Evolutionary conservation across 1,140 invertebrate species (phyloP), one percentile per base, ranked within the genome.

Genomic region (Rhagoletis pomonella): DNA sequence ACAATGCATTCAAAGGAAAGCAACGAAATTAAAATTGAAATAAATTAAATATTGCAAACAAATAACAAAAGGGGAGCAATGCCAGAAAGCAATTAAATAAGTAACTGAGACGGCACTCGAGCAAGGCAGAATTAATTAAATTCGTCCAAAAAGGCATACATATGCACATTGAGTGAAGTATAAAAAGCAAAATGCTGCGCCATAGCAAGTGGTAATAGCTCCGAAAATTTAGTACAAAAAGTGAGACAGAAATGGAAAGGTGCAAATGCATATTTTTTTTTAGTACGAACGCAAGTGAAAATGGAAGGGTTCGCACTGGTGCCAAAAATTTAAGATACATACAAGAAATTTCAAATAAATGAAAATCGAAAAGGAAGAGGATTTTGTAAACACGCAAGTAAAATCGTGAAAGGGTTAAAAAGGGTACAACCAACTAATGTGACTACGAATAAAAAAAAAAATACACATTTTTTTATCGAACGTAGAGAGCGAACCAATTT

Each of bases 51-150:
- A 5, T 17, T 42, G 42, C 10, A 73, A 73, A 39, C 10, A 44
- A 44, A 73, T n/a, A 50, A 47, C 12, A 47, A 73, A 73, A 14
- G 17, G 29, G 29, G 29, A 29, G 29, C 29, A 47, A 73, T 47
- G 69, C 10, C 10, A 50, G 47, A 73, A 44, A 44, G 64, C 64
- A 73, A 73, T 73, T 73, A 73, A 73, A 73, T 4, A 44, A 14
- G 44, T 5, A 44, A 73, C 69, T n/a, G 14, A 73, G 44, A 73
- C 44, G 44, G 44, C 44, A 50, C 69, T 47, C 69, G 17, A 12
- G 9, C 42, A 47, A 17, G 42, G 42, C 29, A 44, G 42, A 73
- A 73, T 47, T 73, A 47, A 73, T 73, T 73, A 44, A 73, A 4
- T 47, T 14, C 39, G 39, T 12, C 1, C 29, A 69, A n/a, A 69